These are phyloP conservation scores for Horisme vitalbata DNA, from an alignment of 2,888 invertebrate species.

Conservation along the genomic window DNA sequence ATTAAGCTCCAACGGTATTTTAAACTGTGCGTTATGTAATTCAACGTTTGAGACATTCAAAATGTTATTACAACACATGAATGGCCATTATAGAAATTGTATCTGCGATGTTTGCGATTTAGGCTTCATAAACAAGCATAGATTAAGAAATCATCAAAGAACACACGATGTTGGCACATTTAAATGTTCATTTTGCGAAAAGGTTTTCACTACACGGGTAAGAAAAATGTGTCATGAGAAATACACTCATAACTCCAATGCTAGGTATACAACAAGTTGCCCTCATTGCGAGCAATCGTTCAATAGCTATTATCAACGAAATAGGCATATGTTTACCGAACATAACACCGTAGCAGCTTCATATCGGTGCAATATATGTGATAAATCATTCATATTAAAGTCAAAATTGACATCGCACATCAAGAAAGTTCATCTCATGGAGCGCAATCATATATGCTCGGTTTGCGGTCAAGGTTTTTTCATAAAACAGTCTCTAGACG, in stretches of 20 bases:
- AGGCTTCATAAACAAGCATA: slow-evolving; percentile 67
- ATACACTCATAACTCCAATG: slow-evolving; percentile 61
- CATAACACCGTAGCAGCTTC: slow-evolving; percentile 63
- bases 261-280: slow-evolving; percentile 66
- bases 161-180: slow-evolving; percentile 63
- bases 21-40: slow-evolving; percentile 64
- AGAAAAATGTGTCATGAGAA: slow-evolving; percentile 67
- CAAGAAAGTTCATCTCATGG: slow-evolving; percentile 72
- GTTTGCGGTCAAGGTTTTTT: slow-evolving; percentile 72
- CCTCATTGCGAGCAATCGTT: slow-evolving; percentile 67
- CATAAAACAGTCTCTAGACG: slow-evolving; percentile 65
- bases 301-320: slow-evolving; percentile 67
- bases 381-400: slow-evolving; percentile 66
- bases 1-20: slow-evolving; percentile 48
- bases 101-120: slow-evolving; percentile 68
- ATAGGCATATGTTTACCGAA: slow-evolving; percentile 64
- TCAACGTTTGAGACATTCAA: slow-evolving; percentile 69
- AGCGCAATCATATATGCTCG: slow-evolving; percentile 65
- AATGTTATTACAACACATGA: slow-evolving; percentile 72
- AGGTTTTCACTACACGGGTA: slow-evolving; percentile 60
- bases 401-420: slow-evolving; percentile 69
- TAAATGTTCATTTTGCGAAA: slow-evolving; percentile 66
- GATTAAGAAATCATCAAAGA: slow-evolving; percentile 61
- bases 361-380: slow-evolving; percentile 72
- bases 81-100: slow-evolving; percentile 69